Evolutionary conservation across 2,113 vertebrate genomes (phyloP), one percentile per base, ranked within the genome.

Genomic region (Tringa solitaria): DNA sequence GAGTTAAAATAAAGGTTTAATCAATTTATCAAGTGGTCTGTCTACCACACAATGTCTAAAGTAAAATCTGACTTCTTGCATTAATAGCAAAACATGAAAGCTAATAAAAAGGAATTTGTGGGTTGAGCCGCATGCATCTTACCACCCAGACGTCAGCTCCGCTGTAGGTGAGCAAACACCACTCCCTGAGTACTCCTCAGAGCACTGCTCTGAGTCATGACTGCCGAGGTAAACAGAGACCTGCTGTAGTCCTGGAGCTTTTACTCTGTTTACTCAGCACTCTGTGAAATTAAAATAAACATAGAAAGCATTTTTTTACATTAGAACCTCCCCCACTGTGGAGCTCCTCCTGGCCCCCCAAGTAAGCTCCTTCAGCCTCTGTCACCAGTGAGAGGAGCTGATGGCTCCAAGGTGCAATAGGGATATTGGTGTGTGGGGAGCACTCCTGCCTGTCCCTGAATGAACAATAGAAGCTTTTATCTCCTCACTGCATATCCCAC

Each of bases 221-320:
- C 33, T 35, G 59, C 54, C 0, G 50, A 39, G 56, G 85, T 78
- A 91, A 91, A 93, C 83, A 92, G 46, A 87, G 84, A 84, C 56
- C 75, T 80, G 68, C 72, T 80, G 37, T 23, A 43, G 12, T 51
- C 59, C 68, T 81, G 48, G 10, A 75, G 65, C 64, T 63, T 63
- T 21, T 50, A 20, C 35, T 59, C 37, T 46, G 43, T 92, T 78
- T 51, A 43, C 56, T 96, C 90, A 89, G 88, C 85, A 45, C 60
- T 80, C 69, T 64, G 70, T 70, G 35, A 87, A 92, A 93, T 96
- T 89, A 96, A 95, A 89, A 48, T 70, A 88, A 96, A 95, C 79
- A 94, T 0, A 43, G 68, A 85, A 78, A 95, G 57, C 65, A 89
- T 39, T 89, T 87, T 90, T 90, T 61, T 70, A 53, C 30, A 35